Conservation (phyloP, 2,888 invertebrate species). For the Epicampocera succincta region DNA sequence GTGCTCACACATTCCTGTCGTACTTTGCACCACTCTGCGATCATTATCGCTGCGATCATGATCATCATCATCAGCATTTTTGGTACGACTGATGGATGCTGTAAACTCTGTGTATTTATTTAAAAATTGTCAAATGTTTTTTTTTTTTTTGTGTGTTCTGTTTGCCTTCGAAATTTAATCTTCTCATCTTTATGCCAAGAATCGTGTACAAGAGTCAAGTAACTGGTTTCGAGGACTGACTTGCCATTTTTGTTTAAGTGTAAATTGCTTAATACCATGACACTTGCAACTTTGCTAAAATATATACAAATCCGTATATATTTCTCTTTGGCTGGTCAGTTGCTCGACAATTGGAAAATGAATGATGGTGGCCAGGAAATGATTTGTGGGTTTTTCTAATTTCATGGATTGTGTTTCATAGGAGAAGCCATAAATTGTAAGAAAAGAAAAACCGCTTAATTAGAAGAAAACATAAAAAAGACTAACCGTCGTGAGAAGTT, state of each 20-base stretch:
- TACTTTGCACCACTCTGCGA: conserved; percentile 13
- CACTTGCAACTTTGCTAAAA: conserved; percentile 23
- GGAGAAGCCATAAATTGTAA: conserved; percentile 12
- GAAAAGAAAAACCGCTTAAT: not conserved
- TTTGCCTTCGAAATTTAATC: not conserved
- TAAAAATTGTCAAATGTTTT: conserved; percentile 47
- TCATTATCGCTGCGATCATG: conserved; percentile 30
- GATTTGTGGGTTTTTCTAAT: conserved; percentile 42
- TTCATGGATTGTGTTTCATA: conserved; percentile 3
- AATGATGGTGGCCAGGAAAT: conserved; percentile 62
- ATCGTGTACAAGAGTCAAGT: not conserved
- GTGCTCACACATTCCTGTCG: not conserved
- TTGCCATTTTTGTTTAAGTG: conserved; percentile 31
- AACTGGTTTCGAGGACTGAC: conserved; percentile 49
- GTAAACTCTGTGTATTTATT: conserved; percentile 47
- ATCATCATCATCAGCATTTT: conserved; percentile 31
- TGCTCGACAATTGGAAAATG: not conserved
- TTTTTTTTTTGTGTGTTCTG: conserved; percentile 1
- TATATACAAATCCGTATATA: not conserved
- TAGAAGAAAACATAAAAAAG: not conserved
- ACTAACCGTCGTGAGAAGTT: too few relatives aligned
- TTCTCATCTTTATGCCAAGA: conserved; percentile 5
- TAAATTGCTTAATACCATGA: conserved; percentile 22
- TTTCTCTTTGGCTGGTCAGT: conserved; percentile 15
- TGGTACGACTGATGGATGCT: conserved; percentile 52